phyloP scores from a whole-genome alignment of 2,888 invertebrate genomes.

The Coelogynopora nodosa region DNA sequence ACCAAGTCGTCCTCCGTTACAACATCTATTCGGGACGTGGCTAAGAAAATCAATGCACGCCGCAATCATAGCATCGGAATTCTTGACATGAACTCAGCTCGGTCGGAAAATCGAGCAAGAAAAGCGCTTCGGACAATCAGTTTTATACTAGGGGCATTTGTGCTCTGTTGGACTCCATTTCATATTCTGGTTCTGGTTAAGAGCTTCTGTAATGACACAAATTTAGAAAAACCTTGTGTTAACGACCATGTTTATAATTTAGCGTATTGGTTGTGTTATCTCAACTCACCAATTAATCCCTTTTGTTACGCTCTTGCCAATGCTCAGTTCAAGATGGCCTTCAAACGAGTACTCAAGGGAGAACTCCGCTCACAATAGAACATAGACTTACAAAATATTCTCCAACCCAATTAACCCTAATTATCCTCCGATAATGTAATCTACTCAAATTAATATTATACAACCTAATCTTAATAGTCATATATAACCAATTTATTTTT shows the following conservation, averaged over 20 bases:
- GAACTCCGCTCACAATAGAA: slow-evolving; percentile 67
- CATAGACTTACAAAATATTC: too few relatives aligned
- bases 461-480: too few relatives aligned
- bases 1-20: background rate
- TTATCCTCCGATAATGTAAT: too few relatives aligned
- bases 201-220: slow-evolving; percentile 73
- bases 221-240: slow-evolving; percentile 44
- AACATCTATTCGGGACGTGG: background rate
- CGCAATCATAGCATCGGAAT: background rate
- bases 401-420: too few relatives aligned
- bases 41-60: background rate
- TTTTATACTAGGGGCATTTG: slow-evolving; percentile 91
- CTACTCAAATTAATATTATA: too few relatives aligned
- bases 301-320: slow-evolving; percentile 98
- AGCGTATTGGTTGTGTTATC: slow-evolving; percentile 76
- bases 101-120: slow-evolving; percentile 93
- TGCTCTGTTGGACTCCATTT: slow-evolving; percentile 98
- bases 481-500: too few relatives aligned
- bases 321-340: slow-evolving; percentile 97
- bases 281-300: slow-evolving; percentile 96
- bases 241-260: slow-evolving; percentile 56
- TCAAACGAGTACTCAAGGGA: slow-evolving; percentile 86
- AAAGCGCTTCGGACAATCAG: slow-evolving; percentile 97
- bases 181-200: slow-evolving; percentile 91
- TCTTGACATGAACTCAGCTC: background rate